These are phyloP conservation scores for Metellina segmentata DNA, from an alignment of 2,888 invertebrate species.

Conservation along the genomic window DNA sequence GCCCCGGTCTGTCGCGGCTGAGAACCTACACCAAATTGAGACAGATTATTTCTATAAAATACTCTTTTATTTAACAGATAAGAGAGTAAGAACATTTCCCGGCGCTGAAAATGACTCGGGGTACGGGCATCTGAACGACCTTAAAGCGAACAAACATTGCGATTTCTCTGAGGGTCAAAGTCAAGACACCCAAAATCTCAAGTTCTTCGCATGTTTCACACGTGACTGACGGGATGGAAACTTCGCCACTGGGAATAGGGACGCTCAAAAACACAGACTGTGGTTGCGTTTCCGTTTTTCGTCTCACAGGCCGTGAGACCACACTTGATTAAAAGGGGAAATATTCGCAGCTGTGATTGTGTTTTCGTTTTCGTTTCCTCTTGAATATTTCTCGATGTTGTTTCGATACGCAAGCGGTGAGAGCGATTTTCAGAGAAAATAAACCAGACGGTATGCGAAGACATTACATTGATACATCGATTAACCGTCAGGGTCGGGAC, in stretches of 20 bases:
- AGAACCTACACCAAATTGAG: too few relatives aligned
- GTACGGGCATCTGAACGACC: not conserved
- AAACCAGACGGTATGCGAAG: too few relatives aligned
- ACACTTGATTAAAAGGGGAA: too few relatives aligned
- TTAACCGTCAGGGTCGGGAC: too few relatives aligned
- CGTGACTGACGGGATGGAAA: not conserved
- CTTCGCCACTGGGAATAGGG: not conserved
- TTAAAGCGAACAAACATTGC: not conserved
- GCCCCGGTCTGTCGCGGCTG: too few relatives aligned
- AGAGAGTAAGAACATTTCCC: constrained; percentile 11
- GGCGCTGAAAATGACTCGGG: not conserved
- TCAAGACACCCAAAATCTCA: constrained; percentile 9
- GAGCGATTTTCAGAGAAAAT: not conserved
- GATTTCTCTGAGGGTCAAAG: constrained; percentile 21
- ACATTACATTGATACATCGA: too few relatives aligned
- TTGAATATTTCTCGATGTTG: not conserved
- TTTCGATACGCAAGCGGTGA: not conserved
- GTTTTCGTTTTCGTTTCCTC: not conserved
- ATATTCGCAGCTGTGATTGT: too few relatives aligned
- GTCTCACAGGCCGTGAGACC: too few relatives aligned
- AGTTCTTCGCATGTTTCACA: constrained; percentile 14
- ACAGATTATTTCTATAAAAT: not conserved
- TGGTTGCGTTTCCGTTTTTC: too few relatives aligned
- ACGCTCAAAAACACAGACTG: too few relatives aligned
- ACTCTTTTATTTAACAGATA: constrained; percentile 7